phyloP scores from a whole-genome alignment of 2,113 vertebrate genomes.

The Equus quagga region DNA sequence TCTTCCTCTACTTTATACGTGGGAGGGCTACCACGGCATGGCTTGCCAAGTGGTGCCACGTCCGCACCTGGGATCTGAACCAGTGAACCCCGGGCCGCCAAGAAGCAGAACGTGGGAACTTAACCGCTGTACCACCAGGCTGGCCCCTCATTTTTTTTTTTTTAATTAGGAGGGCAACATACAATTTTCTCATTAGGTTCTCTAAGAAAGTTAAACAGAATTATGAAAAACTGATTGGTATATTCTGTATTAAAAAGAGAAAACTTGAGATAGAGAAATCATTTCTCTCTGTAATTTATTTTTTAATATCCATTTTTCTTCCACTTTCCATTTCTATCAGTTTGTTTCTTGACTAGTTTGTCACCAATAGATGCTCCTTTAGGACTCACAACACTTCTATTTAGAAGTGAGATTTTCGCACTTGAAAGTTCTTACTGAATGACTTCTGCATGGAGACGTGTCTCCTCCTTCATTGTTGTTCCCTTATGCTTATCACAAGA shows the following conservation, averaged over 20 bases:
- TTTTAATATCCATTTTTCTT: constrained; percentile 23
- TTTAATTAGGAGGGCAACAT: not conserved
- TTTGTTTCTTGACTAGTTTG: not conserved
- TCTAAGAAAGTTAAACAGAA: not conserved
- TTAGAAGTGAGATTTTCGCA: constrained; percentile 4
- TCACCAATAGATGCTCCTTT: not conserved
- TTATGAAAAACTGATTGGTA: not conserved
- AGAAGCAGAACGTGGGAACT: no score
- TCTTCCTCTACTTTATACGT: no score
- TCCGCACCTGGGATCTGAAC: no score
- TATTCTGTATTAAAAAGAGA: not conserved
- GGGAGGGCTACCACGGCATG: no score
- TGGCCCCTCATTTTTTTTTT: no score
- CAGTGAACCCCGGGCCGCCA: no score
- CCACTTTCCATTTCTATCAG: not conserved
- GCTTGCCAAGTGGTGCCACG: no score
- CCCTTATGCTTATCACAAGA: not conserved
- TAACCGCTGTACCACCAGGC: no score
- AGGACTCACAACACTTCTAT: not conserved
- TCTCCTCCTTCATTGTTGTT: not conserved
- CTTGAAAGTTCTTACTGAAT: not conserved
- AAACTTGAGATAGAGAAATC: not conserved
- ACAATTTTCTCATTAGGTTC: not conserved
- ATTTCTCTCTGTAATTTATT: not conserved
- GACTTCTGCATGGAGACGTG: not conserved